Evolutionary conservation across 2,888 invertebrate species (phyloP).

Genomic region (Teleogryllus oceanicus): DNA sequence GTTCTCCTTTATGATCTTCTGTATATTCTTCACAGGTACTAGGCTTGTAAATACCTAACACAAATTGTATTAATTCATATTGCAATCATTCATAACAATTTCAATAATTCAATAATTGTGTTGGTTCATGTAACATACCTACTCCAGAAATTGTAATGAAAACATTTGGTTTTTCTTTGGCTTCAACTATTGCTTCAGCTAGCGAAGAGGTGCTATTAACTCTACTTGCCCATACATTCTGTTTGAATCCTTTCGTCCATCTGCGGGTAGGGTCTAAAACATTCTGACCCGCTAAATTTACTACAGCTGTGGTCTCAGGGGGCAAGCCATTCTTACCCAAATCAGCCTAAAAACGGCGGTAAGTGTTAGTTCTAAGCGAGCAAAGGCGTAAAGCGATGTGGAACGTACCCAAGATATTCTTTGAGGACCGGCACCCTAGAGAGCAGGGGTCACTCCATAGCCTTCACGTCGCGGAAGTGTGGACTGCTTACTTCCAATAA

Average conservation of each 20-base stretch:
- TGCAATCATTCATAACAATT: background rate
- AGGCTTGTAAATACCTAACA: constrained; percentile 70
- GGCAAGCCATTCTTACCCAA: constrained; percentile 72
- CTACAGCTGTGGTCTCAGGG: constrained; percentile 66
- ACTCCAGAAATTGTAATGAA: constrained; percentile 86
- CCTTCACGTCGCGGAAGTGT: constrained; percentile 62
- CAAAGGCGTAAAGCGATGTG: background rate
- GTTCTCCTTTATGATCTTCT: constrained; percentile 63
- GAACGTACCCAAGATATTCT: constrained; percentile 71
- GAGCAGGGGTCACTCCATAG: constrained; percentile 64
- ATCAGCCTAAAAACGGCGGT: constrained; percentile 54
- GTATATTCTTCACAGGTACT: constrained; percentile 63
- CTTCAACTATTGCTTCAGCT: constrained; percentile 63
- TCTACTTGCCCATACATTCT: constrained; percentile 81
- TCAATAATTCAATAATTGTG: background rate
- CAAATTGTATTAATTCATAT: background rate
- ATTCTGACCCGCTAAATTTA: constrained; percentile 90
- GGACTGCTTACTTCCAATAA: constrained; percentile 72
- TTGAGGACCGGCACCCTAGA: constrained; percentile 74
- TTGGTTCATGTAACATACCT: constrained; percentile 50
- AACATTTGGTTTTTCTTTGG: constrained; percentile 61
- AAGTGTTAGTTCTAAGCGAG: background rate
- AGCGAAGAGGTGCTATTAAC: constrained; percentile 74
- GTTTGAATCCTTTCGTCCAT: constrained; percentile 84
- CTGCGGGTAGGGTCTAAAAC: constrained; percentile 72